Conservation (phyloP, 2,113 vertebrate species). For the Emberiza fucata region DNA sequence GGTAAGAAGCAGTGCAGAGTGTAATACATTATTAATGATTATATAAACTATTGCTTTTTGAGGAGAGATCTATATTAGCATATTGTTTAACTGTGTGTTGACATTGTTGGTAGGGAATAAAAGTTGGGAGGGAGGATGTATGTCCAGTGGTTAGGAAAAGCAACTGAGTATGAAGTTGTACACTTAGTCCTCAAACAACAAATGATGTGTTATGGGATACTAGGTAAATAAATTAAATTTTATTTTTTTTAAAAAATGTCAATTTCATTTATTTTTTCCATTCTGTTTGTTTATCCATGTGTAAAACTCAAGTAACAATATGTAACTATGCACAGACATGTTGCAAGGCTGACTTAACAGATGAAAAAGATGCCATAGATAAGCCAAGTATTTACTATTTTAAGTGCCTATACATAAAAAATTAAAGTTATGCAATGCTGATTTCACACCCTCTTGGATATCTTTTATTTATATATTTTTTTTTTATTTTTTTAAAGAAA, state of each 20-base stretch:
- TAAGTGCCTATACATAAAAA: neutral
- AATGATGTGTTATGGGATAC: neutral
- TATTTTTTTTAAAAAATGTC: neutral
- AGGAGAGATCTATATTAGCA: neutral
- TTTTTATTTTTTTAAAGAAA: neutral
- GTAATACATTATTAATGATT: neutral
- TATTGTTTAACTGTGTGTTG: neutral
- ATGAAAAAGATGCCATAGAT: neutral
- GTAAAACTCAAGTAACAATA: neutral
- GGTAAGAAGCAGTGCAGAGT: neutral
- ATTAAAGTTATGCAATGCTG: neutral
- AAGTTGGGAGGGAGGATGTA: neutral
- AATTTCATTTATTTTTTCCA: neutral
- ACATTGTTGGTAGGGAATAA: neutral
- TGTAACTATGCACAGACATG: neutral
- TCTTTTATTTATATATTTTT: neutral
- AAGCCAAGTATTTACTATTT: slow-evolving; percentile 6
- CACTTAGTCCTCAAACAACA: neutral
- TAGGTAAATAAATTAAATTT: neutral
- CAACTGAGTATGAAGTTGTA: neutral
- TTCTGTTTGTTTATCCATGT: neutral
- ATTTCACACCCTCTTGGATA: neutral
- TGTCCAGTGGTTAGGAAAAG: neutral
- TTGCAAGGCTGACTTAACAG: neutral
- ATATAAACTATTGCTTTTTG: neutral